phyloP scores from a whole-genome alignment of 2,113 vertebrate genomes.

The Cathartes aura region DNA sequence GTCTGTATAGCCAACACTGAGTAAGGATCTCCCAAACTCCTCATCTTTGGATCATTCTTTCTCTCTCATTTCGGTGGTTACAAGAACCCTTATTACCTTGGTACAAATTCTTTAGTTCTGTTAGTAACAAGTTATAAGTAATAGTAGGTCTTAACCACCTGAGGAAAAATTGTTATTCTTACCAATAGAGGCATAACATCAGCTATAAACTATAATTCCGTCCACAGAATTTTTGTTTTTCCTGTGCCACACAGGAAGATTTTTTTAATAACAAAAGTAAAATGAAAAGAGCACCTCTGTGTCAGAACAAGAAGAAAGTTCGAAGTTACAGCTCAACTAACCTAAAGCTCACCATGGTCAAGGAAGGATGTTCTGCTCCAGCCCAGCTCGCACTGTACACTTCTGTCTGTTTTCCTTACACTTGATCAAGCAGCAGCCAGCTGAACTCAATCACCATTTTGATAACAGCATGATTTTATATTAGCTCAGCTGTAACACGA shows the following conservation, averaged over 20 bases:
- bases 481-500: neutral
- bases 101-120: neutral
- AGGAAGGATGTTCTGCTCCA: neutral
- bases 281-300: neutral
- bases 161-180: neutral
- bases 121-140: neutral
- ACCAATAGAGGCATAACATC: neutral
- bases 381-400: neutral
- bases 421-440: neutral
- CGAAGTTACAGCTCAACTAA: neutral
- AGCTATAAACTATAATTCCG: neutral
- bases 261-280: neutral
- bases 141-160: neutral
- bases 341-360: neutral
- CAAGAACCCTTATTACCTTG: neutral
- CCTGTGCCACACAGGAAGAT: neutral
- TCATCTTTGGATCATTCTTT: neutral
- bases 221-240: neutral
- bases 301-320: neutral
- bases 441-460: neutral
- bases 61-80: neutral
- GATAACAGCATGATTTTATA: neutral
- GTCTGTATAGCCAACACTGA: neutral
- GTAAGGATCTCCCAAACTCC: neutral
- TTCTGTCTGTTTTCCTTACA: neutral